phyloP scores from a whole-genome alignment of 2,888 invertebrate genomes.

The Archips crataeganus region DNA sequence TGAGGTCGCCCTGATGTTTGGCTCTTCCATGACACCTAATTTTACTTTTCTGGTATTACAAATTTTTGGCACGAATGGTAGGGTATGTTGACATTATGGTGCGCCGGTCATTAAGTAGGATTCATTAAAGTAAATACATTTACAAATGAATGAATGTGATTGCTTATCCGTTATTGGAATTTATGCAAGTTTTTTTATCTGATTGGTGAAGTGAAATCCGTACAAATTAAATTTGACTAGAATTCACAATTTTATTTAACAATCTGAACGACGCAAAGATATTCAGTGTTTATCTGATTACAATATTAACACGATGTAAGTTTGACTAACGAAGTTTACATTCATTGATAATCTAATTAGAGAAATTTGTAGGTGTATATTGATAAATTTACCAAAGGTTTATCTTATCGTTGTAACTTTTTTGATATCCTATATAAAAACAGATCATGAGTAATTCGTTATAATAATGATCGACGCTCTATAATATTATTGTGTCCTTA shows the following conservation, averaged over 20 bases:
- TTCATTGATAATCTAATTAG: not conserved
- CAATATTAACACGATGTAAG: too few relatives aligned
- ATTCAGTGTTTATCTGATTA: too few relatives aligned
- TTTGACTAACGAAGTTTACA: too few relatives aligned
- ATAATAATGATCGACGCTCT: not conserved
- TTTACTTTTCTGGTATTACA: conserved; percentile 19
- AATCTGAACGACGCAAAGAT: too few relatives aligned
- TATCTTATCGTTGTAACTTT: not conserved
- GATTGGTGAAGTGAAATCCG: too few relatives aligned
- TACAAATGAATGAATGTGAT: too few relatives aligned
- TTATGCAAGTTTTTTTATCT: not conserved
- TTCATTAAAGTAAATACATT: not conserved
- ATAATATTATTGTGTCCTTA: not conserved
- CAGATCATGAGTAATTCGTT: not conserved
- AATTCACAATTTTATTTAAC: too few relatives aligned
- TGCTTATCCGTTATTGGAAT: not conserved
- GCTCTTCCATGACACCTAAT: not conserved
- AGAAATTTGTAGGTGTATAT: not conserved
- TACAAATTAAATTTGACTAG: too few relatives aligned
- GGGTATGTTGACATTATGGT: not conserved
- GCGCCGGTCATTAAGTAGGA: not conserved
- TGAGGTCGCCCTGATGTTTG: not conserved
- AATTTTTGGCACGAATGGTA: conserved; percentile 36
- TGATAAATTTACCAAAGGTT: not conserved
- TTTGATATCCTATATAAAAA: not conserved